A percentile compares a stretch with the other conserved stretches of the same genome.
Conservation (phyloP, 2,888 invertebrate genomes). For the Eurytoma adleriae region DNA sequence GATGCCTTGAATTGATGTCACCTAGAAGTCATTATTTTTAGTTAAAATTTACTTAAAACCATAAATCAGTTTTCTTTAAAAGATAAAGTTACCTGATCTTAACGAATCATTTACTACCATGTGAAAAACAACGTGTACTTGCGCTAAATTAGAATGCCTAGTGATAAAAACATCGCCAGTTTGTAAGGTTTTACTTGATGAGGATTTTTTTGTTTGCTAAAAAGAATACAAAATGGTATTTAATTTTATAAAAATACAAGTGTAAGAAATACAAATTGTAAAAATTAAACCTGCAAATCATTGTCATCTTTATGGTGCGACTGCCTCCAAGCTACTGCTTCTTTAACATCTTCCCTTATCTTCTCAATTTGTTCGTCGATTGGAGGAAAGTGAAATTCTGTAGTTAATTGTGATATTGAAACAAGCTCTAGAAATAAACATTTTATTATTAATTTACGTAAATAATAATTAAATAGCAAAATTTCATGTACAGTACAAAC, state of each 20-base stretch:
- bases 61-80: neutral
- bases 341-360: conserved; percentile 80
- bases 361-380: conserved; percentile 90
- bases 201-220: conserved; percentile 72
- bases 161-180: conserved; percentile 92
- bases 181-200: conserved; percentile 81
- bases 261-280: neutral
- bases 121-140: conserved; percentile 97
- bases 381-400: conserved; percentile 96
- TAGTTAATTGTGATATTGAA: conserved; percentile 85
- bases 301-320: conserved; percentile 71
- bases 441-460: neutral
- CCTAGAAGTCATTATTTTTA: conserved; percentile 76
- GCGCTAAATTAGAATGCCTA: conserved; percentile 94
- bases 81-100: conserved; percentile 74
- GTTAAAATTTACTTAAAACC: conserved; percentile 18
- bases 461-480: conserved; percentile 42
- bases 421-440: conserved; percentile 79
- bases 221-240: conserved; percentile 13
- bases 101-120: conserved; percentile 91
- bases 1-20: conserved; percentile 97
- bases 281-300: conserved; percentile 67
- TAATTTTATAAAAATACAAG: neutral
- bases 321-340: conserved; percentile 78
- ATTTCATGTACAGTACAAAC: conserved; percentile 68